These are phyloP conservation scores for Arion vulgaris DNA, from an alignment of 1,140 invertebrate genomes.

Conservation along the genomic window DNA sequence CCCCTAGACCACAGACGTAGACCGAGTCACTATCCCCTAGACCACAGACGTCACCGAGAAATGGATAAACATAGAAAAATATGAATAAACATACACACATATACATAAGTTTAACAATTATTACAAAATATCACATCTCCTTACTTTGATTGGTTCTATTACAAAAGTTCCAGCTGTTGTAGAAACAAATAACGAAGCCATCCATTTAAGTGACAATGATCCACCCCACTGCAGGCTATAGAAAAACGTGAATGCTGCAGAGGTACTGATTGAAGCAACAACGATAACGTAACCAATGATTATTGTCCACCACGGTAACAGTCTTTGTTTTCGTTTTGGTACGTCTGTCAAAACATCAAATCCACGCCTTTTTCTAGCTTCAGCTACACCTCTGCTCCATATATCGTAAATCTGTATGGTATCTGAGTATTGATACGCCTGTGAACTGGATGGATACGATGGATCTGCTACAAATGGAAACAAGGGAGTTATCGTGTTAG, in stretches of 20 bases:
- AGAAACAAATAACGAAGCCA: conserved; percentile 74
- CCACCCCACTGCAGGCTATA: conserved; percentile 76
- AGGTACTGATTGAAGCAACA: conserved; percentile 67
- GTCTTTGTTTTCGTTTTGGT: background rate
- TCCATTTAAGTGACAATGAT: conserved; percentile 74
- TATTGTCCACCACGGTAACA: conserved; percentile 57
- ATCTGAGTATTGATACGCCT: background rate
- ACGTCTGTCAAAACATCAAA: background rate
- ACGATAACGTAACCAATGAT: conserved; percentile 64
- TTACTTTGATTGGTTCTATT: conserved; percentile 75
- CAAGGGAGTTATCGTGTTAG: background rate
- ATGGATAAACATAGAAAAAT: no score
- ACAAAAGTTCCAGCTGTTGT: conserved; percentile 74
- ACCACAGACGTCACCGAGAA: no score
- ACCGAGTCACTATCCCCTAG: no score
- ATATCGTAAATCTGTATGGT: background rate
- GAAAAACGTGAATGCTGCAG: conserved; percentile 74
- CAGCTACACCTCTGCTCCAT: background rate
- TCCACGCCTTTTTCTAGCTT: background rate
- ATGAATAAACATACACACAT: no score
- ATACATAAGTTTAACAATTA: no score
- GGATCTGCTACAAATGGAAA: background rate
- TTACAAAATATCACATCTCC: background rate
- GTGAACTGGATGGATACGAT: background rate
- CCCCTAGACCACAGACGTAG: no score